A percentile compares a stretch with the other conserved stretches of the same genome.
Evolutionary conservation across 2,113 vertebrate genomes (phyloP).

Genomic region (Sturnus vulgaris): DNA sequence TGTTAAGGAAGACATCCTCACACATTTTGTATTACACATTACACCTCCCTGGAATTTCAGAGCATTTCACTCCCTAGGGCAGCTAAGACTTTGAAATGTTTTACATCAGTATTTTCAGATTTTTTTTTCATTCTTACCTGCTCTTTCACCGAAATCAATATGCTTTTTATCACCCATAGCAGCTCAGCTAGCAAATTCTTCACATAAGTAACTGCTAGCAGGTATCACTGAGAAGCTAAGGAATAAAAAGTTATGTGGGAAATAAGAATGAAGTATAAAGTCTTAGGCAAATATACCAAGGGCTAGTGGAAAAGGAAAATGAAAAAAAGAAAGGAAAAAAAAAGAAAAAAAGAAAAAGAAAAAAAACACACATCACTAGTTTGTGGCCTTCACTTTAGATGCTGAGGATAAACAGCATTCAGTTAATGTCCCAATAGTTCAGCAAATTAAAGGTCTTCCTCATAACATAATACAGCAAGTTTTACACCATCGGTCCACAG

Average conservation of each 20-base stretch:
- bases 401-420: background rate
- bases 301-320: background rate
- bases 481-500: background rate
- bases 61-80: background rate
- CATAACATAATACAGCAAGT: background rate
- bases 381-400: background rate
- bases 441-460: background rate
- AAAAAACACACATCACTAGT: background rate
- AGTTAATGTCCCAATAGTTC: background rate
- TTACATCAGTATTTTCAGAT: background rate
- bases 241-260: background rate
- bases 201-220: background rate
- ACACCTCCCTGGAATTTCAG: background rate
- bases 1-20: background rate
- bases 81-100: background rate
- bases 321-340: background rate
- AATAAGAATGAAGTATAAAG: background rate
- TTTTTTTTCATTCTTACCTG: background rate
- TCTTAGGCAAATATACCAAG: background rate
- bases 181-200: background rate
- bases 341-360: no score
- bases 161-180: background rate
- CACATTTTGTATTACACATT: background rate
- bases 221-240: background rate
- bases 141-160: background rate